A percentile compares a stretch with the other conserved stretches of the same genome.
phyloP scores from a whole-genome alignment of 1,140 invertebrate species.

The Aphelenchoides avenae region DNA sequence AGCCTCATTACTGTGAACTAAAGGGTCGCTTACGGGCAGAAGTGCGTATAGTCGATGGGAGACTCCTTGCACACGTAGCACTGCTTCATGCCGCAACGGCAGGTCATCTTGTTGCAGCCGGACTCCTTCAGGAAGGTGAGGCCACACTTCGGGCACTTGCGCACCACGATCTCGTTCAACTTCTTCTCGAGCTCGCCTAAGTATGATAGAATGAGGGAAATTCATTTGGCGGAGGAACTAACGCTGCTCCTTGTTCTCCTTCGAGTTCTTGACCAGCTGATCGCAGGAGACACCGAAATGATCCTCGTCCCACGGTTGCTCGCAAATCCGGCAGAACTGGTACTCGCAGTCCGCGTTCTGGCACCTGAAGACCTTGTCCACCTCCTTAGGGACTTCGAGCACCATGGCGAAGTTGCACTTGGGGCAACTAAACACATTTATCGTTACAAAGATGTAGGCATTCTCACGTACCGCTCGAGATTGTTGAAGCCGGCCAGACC shows the following conservation, averaged over 20 bases:
- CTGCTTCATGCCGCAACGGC: constrained; percentile 68
- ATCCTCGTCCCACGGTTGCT: constrained; percentile 33
- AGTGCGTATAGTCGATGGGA: constrained; percentile 67
- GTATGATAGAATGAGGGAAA: no score
- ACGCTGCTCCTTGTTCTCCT: constrained; percentile 16
- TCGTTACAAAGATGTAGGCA: neutral
- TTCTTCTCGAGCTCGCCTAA: constrained; percentile 29
- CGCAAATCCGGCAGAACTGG: constrained; percentile 34
- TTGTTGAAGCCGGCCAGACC: constrained; percentile 23
- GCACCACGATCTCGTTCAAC: constrained; percentile 33
- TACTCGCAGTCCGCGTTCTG: constrained; percentile 18
- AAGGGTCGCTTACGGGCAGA: constrained; percentile 59
- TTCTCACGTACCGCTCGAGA: constrained; percentile 15
- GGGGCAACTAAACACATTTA: constrained; percentile 19
- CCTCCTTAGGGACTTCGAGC: constrained; percentile 17
- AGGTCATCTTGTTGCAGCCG: constrained; percentile 72
- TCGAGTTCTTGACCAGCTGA: constrained; percentile 17
- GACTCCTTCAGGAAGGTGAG: constrained; percentile 67
- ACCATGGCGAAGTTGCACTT: constrained; percentile 34
- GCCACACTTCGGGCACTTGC: constrained; percentile 67
- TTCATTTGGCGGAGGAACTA: constrained; percentile 1
- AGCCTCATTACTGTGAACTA: no score
- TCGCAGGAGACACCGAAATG: constrained; percentile 30
- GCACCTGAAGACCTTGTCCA: constrained; percentile 38
- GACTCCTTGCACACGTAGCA: constrained; percentile 69